Base-by-base conservation (phyloP, 2,797 vertebrate genomes). In the Semotilus atromaculatus region DNA sequence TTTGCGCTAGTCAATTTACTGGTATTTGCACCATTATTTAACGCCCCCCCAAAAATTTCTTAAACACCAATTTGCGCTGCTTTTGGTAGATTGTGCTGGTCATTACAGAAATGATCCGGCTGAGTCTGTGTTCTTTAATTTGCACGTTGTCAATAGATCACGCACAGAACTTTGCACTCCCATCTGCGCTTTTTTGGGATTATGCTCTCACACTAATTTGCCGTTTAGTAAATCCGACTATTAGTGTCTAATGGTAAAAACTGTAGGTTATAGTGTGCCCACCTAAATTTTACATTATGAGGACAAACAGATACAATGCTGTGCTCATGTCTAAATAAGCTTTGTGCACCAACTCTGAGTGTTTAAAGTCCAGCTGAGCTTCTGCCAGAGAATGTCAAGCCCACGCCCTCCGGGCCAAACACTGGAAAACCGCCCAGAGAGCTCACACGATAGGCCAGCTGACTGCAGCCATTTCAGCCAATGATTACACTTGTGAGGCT, bases 401-500 rank as follows among this genome's bases (percentile, higher is more conserved):
- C 38, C 83, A 80, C 67, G 36, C 81, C 88, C 83, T 82, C 79
- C 13, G 29, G 83, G 74, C 34, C 83, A 80, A 79, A 21, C 29
- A 45, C 68, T 88, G 88, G 83, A 88, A 21, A 60, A 85, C 58
- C 26, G 81, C 85, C 85, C 73, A 36, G 78, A 88, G 81, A 79
- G 85, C 85, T 87, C 77, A 88, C 87, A 85, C 68, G 85, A 89
- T 89, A 87, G 85, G 80, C 77, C 48, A 80, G 62, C 81, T 74
- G 77, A 87, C 73, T 70, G 62, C 62, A 11, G 29, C 62, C 81
- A 23, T 36, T 79, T 88, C 36, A 43, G 75, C 88, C 88, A 88
- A 89, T 89, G 77, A 87, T 82, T 82, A 80, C 72, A 68, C 67
- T 74, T 76, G 31, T 79, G 77, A 53, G 55, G 85, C 81, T 84